phyloP scores from a whole-genome alignment of 2,797 vertebrate genomes.

The Zalophus californianus region DNA sequence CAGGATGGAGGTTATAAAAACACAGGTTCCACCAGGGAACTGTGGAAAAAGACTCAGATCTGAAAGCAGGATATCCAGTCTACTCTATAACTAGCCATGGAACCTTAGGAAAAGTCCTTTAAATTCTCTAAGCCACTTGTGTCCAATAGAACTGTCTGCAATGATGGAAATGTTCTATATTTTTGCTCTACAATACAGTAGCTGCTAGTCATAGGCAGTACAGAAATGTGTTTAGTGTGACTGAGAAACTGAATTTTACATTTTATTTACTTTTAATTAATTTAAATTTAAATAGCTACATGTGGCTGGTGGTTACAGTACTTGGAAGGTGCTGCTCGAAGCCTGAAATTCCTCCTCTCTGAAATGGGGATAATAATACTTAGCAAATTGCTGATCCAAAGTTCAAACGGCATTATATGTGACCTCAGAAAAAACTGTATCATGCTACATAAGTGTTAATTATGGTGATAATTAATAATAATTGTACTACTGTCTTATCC shows the following conservation, averaged over 20 bases:
- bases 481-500: neutral
- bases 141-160: neutral
- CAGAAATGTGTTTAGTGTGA: neutral
- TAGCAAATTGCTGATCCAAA: neutral
- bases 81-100: neutral
- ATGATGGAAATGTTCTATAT: neutral
- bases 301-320: neutral
- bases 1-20: neutral
- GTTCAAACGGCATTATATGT: neutral
- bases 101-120: neutral
- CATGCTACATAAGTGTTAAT: neutral
- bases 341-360: conserved; percentile 8
- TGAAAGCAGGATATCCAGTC: neutral
- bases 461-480: neutral
- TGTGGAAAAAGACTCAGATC: neutral
- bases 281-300: conserved; percentile 17
- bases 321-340: neutral
- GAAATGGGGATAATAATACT: neutral
- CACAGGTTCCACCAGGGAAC: neutral
- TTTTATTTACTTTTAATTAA: conserved; percentile 3
- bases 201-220: neutral
- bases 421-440: conserved; percentile 11
- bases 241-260: neutral
- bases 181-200: neutral
- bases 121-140: neutral